These are phyloP conservation scores for Chrysaora quinquecirrha DNA, from an alignment of 30 jellyfish, hydroid and myxozoan species.

Conservation along the genomic window DNA sequence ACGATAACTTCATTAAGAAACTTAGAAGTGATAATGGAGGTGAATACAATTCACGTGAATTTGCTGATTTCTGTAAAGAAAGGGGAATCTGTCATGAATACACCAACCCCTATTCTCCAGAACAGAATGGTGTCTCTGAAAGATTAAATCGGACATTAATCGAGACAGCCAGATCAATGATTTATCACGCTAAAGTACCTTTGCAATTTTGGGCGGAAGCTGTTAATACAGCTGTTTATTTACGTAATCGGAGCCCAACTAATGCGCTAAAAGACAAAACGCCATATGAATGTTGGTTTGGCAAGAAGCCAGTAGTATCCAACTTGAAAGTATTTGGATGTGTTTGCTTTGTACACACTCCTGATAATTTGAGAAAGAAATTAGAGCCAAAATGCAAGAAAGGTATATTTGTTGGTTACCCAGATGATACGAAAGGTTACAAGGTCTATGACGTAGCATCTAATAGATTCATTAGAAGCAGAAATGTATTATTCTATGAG, in stretches of 20 bases:
- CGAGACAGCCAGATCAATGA: background rate
- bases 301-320: constrained; percentile 32
- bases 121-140: background rate
- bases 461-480: constrained; percentile 53
- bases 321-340: constrained; percentile 47
- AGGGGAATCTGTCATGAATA: background rate
- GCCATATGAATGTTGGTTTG: constrained; percentile 41
- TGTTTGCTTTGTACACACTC: constrained; percentile 10
- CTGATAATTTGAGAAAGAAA: background rate
- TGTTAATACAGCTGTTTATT: constrained; percentile 33
- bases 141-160: constrained; percentile 7
- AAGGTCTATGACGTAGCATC: constrained; percentile 26
- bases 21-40: background rate
- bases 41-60: background rate
- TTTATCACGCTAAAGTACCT: too few relatives aligned
- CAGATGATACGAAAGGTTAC: constrained; percentile 49
- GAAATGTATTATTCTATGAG: constrained; percentile 51
- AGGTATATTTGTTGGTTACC: too few relatives aligned
- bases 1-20: background rate
- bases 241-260: constrained; percentile 28
- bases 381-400: background rate
- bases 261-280: constrained; percentile 13
- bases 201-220: constrained; percentile 78
- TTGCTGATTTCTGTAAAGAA: background rate
- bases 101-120: background rate